A percentile compares a stretch with the other conserved stretches of the same genome.
Conservation (phyloP, 2,797 vertebrate genomes). For the Malacoraja senta region DNA sequence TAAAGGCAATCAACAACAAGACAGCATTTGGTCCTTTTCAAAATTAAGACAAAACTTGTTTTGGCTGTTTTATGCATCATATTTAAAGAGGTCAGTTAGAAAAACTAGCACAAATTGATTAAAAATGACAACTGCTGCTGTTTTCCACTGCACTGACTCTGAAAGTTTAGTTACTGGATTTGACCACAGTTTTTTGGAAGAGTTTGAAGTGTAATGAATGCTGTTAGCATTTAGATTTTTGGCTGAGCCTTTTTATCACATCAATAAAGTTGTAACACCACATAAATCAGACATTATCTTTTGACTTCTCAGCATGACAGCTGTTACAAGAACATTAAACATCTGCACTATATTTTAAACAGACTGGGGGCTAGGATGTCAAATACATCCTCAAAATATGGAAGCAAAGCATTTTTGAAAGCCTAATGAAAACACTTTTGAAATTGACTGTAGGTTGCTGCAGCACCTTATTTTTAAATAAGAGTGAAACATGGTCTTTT, state of each 20-base stretch:
- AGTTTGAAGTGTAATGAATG: slow-evolving; percentile 20
- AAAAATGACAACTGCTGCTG: not conserved
- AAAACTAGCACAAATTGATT: not conserved
- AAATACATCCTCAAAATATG: slow-evolving; percentile 19
- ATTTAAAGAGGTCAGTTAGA: not conserved
- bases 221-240: slow-evolving; percentile 33
- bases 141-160: slow-evolving; percentile 41
- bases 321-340: slow-evolving; percentile 39
- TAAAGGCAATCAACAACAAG: not conserved
- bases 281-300: slow-evolving; percentile 39
- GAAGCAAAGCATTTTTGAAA: slow-evolving; percentile 25
- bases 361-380: slow-evolving; percentile 27
- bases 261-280: slow-evolving; percentile 37
- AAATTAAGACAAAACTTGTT: not conserved
- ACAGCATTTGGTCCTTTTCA: not conserved
- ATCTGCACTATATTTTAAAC: slow-evolving; percentile 38
- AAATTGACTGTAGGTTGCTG: not conserved
- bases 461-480: not conserved
- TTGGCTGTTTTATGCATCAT: not conserved
- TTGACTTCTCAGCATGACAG: slow-evolving; percentile 27
- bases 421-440: slow-evolving; percentile 7
- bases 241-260: slow-evolving; percentile 36
- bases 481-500: not conserved
- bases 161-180: slow-evolving; percentile 45
- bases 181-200: slow-evolving; percentile 43